Conservation (phyloP, 2,888 invertebrate species). For the Proisotoma minuta region DNA sequence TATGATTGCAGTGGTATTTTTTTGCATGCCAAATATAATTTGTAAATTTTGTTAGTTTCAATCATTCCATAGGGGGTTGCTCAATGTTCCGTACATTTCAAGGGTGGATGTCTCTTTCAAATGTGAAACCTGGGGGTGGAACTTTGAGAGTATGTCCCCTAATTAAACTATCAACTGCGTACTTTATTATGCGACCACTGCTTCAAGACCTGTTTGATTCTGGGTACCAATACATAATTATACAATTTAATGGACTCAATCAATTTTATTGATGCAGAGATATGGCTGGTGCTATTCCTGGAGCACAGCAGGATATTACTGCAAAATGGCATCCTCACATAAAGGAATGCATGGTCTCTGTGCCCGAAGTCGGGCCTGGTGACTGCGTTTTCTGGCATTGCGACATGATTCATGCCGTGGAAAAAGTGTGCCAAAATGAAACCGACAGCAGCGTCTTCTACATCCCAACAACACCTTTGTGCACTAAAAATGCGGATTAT, state of each 20-base stretch:
- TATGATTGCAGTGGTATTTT: slow-evolving; percentile 22
- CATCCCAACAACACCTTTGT: slow-evolving; percentile 22
- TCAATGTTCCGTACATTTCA: slow-evolving; percentile 26
- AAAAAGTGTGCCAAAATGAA: slow-evolving; percentile 11
- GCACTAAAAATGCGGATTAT: slow-evolving; percentile 18
- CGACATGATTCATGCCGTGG: slow-evolving; percentile 22
- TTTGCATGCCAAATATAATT: neutral
- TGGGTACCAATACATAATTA: neutral
- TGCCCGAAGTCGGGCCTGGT: slow-evolving; percentile 19
- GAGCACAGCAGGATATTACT: slow-evolving; percentile 16
- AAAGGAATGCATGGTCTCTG: slow-evolving; percentile 10
- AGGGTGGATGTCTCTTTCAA: slow-evolving; percentile 24
- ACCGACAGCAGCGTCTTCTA: slow-evolving; percentile 24
- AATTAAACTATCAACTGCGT: slow-evolving; percentile 18
- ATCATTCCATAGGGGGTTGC: slow-evolving; percentile 18
- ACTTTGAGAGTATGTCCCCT: slow-evolving; percentile 22
- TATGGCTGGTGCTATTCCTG: slow-evolving; percentile 24
- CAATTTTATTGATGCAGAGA: slow-evolving; percentile 10
- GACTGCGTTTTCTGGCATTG: slow-evolving; percentile 30
- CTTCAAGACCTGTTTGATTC: slow-evolving; percentile 12
- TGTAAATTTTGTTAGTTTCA: neutral
- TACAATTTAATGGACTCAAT: too few relatives aligned
- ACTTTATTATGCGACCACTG: slow-evolving; percentile 20
- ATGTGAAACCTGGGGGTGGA: slow-evolving; percentile 21
- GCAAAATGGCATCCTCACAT: slow-evolving; percentile 17